Evolutionary conservation across 92 coral and sea anemone species (phyloP).

Genomic region (Plumapathes pennacea): DNA sequence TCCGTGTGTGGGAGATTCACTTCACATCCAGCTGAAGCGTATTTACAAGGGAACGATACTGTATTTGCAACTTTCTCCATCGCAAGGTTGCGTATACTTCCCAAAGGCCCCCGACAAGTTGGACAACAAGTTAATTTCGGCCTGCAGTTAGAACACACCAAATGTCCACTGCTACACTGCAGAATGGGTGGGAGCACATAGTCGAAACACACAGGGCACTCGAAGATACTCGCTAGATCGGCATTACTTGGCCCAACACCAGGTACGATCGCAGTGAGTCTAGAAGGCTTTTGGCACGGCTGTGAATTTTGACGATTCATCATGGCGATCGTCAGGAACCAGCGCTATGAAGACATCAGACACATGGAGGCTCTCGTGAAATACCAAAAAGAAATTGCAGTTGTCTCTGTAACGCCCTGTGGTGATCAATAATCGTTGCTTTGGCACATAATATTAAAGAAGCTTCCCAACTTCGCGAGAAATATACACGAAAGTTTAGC

Average conservation of each 20-base stretch:
- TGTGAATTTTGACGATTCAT: constrained; percentile 73
- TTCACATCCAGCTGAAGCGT: constrained; percentile 89
- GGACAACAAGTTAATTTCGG: constrained; percentile 99
- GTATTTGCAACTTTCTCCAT: constrained; percentile 99
- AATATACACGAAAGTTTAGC: too few species aligned
- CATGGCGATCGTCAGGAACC: constrained; percentile 52
- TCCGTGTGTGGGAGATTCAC: constrained; percentile 91
- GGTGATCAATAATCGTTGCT: too few species aligned
- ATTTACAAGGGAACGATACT: constrained; percentile 95
- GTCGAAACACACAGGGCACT: constrained; percentile 98
- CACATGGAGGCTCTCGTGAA: too few species aligned
- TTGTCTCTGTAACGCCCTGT: too few species aligned
- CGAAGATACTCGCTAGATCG: constrained; percentile 96
- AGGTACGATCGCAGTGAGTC: constrained; percentile 53
- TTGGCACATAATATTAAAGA: too few species aligned
- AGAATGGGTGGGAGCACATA: constrained; percentile 96
- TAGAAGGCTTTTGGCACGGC: constrained; percentile 59
- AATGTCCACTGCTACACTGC: constrained; percentile 98
- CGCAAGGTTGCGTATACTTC: constrained; percentile 96
- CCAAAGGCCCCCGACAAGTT: constrained; percentile 99
- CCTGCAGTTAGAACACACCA: constrained; percentile 98
- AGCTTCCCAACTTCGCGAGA: too few species aligned
- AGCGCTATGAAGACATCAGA: too few species aligned
- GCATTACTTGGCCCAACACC: constrained; percentile 92
- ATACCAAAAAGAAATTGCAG: too few species aligned